A percentile compares a stretch with the other conserved stretches of the same genome.
These are phyloP conservation scores for Danio albolineatus DNA, from an alignment of 2,797 vertebrate species.

Conservation along the genomic window DNA sequence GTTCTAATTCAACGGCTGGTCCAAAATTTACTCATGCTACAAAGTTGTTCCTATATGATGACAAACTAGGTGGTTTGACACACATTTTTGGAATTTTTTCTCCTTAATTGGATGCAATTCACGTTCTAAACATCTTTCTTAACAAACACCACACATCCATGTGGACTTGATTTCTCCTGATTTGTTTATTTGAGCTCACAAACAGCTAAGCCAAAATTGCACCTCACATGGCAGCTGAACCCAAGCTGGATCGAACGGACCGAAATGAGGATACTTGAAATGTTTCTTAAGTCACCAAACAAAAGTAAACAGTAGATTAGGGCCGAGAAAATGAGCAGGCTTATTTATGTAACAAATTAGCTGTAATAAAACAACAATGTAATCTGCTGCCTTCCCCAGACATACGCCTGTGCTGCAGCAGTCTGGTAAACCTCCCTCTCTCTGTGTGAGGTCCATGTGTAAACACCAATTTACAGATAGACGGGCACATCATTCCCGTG, in stretches of 20 bases:
- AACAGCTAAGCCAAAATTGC: constrained; percentile 68
- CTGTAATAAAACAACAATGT: constrained; percentile 89
- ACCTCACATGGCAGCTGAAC: constrained; percentile 66
- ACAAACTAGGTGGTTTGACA: constrained; percentile 27
- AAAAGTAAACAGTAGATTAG: constrained; percentile 86
- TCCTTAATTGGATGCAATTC: constrained; percentile 20
- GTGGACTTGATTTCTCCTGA: constrained; percentile 64
- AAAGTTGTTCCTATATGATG: constrained; percentile 6
- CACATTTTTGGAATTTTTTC: constrained; percentile 35
- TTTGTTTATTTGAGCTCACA: constrained; percentile 67
- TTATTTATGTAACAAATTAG: constrained; percentile 92
- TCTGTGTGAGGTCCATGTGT: constrained; percentile 97
- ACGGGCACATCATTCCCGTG: constrained; percentile 90
- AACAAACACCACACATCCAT: constrained; percentile 47
- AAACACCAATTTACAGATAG: constrained; percentile 94
- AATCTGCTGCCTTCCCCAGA: constrained; percentile 81
- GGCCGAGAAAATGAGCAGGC: constrained; percentile 84
- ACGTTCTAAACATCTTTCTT: constrained; percentile 30
- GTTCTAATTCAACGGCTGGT: constrained; percentile 15
- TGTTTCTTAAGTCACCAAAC: constrained; percentile 77
- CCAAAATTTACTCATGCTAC: background rate
- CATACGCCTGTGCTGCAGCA: constrained; percentile 73
- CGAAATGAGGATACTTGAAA: constrained; percentile 64
- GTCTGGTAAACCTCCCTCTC: constrained; percentile 86
- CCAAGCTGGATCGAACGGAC: constrained; percentile 55